Conservation (phyloP, 35 echinoderm and acorn worm genomes). For the Lytechinus variegatus region DNA sequence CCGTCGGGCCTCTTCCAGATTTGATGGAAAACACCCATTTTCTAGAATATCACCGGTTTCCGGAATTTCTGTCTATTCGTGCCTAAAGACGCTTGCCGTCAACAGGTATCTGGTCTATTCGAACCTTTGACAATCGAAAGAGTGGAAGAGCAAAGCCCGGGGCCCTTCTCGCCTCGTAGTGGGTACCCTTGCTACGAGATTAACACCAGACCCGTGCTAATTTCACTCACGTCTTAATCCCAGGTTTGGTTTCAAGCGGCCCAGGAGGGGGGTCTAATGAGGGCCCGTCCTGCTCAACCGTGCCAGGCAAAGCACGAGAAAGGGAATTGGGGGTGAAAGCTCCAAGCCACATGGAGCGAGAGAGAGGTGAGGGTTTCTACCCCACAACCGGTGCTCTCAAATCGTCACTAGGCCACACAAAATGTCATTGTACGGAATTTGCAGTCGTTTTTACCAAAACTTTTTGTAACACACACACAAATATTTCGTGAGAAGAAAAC, state of each 20-base stretch:
- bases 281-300: conserved; percentile 36
- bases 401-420: conserved; percentile 28
- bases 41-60: conserved; percentile 32
- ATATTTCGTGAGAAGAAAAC: too few species aligned
- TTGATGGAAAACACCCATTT: conserved; percentile 49
- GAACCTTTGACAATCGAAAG: conserved; percentile 11
- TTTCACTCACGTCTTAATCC: conserved; percentile 52
- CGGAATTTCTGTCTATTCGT: conserved; percentile 6
- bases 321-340: background rate
- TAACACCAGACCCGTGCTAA: conserved; percentile 50
- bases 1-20: background rate
- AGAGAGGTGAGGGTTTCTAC: conserved; percentile 29
- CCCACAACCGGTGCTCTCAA: background rate
- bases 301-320: background rate
- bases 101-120: conserved; percentile 15
- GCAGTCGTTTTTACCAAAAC: conserved; percentile 9
- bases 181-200: conserved; percentile 18
- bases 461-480: background rate
- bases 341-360: conserved; percentile 35
- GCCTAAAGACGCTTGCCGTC: conserved; percentile 15
- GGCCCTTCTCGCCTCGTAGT: conserved; percentile 37
- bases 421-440: background rate
- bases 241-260: conserved; percentile 52
- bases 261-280: conserved; percentile 55
- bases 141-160: conserved; percentile 8